Conservation (phyloP, 2,888 invertebrate species). For the Pristionchus arcanus region DNA sequence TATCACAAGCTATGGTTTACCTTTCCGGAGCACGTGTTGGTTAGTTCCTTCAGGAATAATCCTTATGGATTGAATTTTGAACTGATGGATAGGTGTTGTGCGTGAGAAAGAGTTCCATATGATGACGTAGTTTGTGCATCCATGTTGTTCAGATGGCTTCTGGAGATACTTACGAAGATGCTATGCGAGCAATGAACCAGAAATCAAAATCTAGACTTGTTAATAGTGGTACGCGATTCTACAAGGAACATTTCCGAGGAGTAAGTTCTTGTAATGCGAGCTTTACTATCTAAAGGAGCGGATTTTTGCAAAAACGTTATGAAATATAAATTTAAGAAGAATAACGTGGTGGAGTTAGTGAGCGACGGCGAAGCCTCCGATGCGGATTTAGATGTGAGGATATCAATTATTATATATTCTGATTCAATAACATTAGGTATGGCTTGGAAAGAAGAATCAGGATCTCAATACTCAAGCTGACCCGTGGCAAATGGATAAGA, state of each 20-base stretch:
- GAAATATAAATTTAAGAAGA: neutral
- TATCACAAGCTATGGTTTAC: conserved; percentile 7
- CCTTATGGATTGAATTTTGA: neutral
- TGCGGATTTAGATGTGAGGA: neutral
- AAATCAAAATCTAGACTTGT: neutral
- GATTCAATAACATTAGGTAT: neutral
- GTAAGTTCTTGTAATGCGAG: neutral
- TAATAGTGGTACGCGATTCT: neutral
- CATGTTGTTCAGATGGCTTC: neutral
- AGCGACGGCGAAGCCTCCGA: neutral
- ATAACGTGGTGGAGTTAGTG: neutral
- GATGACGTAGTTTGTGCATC: neutral
- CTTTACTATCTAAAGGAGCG: neutral
- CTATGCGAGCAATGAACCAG: neutral
- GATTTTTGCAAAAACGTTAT: neutral
- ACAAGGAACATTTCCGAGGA: neutral
- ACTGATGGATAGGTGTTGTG: neutral
- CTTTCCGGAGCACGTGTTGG: neutral
- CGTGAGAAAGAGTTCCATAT: neutral
- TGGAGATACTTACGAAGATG: neutral
- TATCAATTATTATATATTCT: neutral
- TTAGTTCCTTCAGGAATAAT: neutral
- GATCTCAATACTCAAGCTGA: neutral
- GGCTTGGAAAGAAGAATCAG: neutral
- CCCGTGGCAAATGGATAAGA: neutral